A percentile compares a stretch with the other conserved stretches of the same genome.
Conservation (phyloP, 64 coral and sea anemone species). For the Stichodactyla helianthus region DNA sequence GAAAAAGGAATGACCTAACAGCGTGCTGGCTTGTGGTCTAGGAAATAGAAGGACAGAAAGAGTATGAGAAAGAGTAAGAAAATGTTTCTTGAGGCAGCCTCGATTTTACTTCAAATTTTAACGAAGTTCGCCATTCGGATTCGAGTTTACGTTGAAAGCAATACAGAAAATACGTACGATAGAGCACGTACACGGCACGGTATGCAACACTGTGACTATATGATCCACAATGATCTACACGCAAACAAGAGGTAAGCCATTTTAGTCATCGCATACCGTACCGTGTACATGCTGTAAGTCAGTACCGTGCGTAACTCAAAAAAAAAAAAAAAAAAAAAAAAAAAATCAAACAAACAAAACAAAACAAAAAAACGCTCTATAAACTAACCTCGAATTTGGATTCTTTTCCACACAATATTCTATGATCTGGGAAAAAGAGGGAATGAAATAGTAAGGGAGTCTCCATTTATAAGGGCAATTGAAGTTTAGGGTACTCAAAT, state of each 20-base stretch:
- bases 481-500: too few relatives aligned
- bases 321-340: not conserved
- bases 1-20: slow-evolving; percentile 46
- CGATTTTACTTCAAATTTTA: too few relatives aligned
- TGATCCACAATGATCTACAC: too few relatives aligned
- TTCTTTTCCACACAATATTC: slow-evolving; percentile 51
- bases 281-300: too few relatives aligned
- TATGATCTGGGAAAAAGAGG: slow-evolving; percentile 26
- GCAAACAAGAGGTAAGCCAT: too few relatives aligned
- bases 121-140: too few relatives aligned
- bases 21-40: slow-evolving; percentile 2
- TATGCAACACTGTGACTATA: too few relatives aligned
- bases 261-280: too few relatives aligned
- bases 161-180: not conserved
- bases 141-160: too few relatives aligned
- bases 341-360: not conserved
- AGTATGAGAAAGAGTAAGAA: not conserved
- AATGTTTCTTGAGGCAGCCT: too few relatives aligned
- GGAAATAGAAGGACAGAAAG: not conserved
- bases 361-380: not conserved
- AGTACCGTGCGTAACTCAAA: not conserved
- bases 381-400: slow-evolving; percentile 26
- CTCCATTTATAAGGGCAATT: too few relatives aligned
- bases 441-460: not conserved
- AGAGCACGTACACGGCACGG: not conserved